Evolutionary conservation across 1,140 invertebrate genomes (phyloP).

Genomic region (Antheraea pernyi): DNA sequence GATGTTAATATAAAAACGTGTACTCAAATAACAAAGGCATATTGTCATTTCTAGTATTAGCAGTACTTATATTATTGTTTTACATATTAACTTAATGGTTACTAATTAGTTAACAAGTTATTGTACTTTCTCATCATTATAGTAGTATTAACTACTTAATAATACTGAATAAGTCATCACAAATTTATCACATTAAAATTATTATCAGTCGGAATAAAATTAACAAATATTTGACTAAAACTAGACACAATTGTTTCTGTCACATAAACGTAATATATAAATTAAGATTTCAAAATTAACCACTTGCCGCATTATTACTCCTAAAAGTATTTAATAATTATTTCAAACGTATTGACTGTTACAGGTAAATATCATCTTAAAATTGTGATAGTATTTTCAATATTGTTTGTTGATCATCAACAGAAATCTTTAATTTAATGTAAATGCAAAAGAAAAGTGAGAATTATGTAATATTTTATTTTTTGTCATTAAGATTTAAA

Average conservation of each 20-base stretch:
- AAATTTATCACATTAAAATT: conserved; percentile 2
- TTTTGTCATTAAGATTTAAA: conserved; percentile 23
- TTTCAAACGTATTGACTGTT: too few species aligned
- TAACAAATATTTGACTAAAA: not conserved
- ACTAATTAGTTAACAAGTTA: not conserved
- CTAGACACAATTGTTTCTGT: not conserved
- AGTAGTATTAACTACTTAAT: not conserved
- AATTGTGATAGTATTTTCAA: too few species aligned
- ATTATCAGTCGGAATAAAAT: not conserved
- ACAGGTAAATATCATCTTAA: too few species aligned
- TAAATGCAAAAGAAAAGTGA: not conserved
- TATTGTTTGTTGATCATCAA: not conserved
- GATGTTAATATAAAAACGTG: not conserved
- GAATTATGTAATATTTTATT: not conserved
- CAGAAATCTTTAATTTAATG: not conserved
- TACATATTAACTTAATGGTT: too few species aligned
- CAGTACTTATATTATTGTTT: not conserved
- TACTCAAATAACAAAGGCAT: not conserved
- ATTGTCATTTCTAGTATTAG: not conserved
- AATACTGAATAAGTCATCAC: not conserved
- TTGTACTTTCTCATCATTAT: not conserved
- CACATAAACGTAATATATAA: not conserved
- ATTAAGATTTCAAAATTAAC: too few species aligned
- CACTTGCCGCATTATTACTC: too few species aligned
- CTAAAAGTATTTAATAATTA: too few species aligned